phyloP scores from a whole-genome alignment of 2,888 invertebrate genomes.

The Eupithecia insigniata region DNA sequence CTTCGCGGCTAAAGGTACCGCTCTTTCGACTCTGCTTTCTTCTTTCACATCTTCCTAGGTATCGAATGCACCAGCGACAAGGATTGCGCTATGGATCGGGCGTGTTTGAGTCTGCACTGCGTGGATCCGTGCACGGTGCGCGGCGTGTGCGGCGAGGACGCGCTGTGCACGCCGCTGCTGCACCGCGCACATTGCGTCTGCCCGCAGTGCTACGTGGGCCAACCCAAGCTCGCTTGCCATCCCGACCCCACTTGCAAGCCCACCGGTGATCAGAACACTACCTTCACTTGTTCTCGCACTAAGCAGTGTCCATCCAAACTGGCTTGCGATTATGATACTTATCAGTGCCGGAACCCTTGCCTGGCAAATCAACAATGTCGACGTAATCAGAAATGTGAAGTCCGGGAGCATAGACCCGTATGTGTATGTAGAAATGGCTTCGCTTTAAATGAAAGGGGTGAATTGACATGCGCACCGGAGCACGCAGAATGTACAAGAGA shows the following conservation, averaged over 20 bases:
- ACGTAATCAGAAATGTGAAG: constrained; percentile 94
- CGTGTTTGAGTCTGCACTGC: constrained; percentile 95
- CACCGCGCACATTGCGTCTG: constrained; percentile 95
- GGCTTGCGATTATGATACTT: constrained; percentile 88
- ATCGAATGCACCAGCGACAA: constrained; percentile 95
- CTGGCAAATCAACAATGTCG: constrained; percentile 88
- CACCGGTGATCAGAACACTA: constrained; percentile 84
- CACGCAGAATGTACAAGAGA: constrained; percentile 91
- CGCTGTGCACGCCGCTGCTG: constrained; percentile 92
- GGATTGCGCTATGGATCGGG: constrained; percentile 96
- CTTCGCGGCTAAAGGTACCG: constrained; percentile 94
- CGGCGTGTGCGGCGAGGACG: constrained; percentile 95
- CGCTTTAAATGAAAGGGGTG: constrained; percentile 93
- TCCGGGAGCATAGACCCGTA: constrained; percentile 91
- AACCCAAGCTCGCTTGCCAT: constrained; percentile 90
- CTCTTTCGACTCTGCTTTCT: constrained; percentile 87
- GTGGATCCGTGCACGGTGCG: constrained; percentile 95
- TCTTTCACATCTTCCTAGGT: constrained; percentile 87
- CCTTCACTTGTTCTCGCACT: constrained; percentile 87
- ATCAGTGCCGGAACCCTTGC: constrained; percentile 93
- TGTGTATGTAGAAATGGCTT: constrained; percentile 96
- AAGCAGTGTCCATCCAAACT: constrained; percentile 89
- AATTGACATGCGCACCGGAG: constrained; percentile 93
- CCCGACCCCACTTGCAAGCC: constrained; percentile 91
- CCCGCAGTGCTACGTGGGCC: constrained; percentile 93